These are phyloP conservation scores for Chelon auratus DNA, from an alignment of 2,797 vertebrate genomes.

Conservation along the genomic window DNA sequence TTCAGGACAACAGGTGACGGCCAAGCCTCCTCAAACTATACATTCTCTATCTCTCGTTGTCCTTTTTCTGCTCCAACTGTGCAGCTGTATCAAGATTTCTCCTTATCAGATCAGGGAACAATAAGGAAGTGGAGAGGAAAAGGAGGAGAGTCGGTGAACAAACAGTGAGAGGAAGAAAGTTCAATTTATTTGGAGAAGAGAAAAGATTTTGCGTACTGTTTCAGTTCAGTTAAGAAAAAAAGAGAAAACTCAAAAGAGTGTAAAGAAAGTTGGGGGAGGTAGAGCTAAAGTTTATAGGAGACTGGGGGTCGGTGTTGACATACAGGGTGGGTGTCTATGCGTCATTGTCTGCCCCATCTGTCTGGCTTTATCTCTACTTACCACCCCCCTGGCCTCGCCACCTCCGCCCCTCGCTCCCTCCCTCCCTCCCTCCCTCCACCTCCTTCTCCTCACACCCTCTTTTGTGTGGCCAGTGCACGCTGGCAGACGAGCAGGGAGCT, in stretches of 20 bases:
- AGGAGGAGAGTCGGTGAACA: conserved; percentile 15
- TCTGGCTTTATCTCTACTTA: conserved; percentile 75
- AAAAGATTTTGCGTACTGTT: background rate
- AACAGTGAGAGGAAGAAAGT: conserved; percentile 31
- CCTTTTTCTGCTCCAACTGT: background rate
- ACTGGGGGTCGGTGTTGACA: conserved; percentile 66
- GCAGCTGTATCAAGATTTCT: conserved; percentile 37
- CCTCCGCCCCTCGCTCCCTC: conserved; percentile 7
- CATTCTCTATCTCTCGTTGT: background rate
- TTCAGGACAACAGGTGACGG: conserved; percentile 72
- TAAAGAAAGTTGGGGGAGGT: conserved; percentile 31
- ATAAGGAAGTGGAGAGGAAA: conserved; percentile 37
- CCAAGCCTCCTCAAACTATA: conserved; percentile 26
- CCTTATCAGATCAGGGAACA: conserved; percentile 46
- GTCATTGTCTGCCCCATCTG: conserved; percentile 81
- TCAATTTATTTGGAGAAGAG: background rate
- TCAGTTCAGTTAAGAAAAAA: background rate
- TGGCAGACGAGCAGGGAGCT: conserved; percentile 70
- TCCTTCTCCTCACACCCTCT: conserved; percentile 64
- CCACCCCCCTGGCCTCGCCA: conserved; percentile 30
- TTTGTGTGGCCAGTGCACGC: conserved; percentile 64
- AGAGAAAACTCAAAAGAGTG: conserved; percentile 6
- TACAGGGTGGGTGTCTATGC: conserved; percentile 68
- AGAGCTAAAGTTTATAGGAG: conserved; percentile 41
- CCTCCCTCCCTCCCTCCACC: conserved; percentile 14